Percentiles rank a stretch among this genome's conserved stretches.
Conservation (phyloP, 1,140 invertebrate genomes). For the Theocolax elegans region DNA sequence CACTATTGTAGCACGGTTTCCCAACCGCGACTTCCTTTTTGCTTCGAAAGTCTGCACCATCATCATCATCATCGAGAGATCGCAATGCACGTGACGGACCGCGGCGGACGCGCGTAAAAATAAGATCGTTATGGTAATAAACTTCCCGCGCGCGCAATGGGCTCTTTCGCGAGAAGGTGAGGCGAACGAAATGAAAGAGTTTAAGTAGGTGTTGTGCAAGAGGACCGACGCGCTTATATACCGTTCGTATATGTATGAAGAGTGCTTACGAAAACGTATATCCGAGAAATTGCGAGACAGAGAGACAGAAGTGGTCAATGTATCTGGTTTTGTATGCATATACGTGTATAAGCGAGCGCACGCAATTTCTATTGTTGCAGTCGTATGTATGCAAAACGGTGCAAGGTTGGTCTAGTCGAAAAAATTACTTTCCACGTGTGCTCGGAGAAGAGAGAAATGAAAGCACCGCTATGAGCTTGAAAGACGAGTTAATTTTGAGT, state of each 20-base stretch:
- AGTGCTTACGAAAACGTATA: constrained; percentile 57
- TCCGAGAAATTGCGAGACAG: no score
- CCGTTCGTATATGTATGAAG: background rate
- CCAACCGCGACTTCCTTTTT: background rate
- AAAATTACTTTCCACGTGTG: constrained; percentile 33
- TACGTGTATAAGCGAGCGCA: constrained; percentile 47
- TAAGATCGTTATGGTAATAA: constrained; percentile 37
- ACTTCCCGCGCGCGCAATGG: background rate
- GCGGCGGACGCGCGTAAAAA: constrained; percentile 6
- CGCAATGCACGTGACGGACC: no score
- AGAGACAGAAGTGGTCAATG: no score
- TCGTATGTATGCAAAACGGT: constrained; percentile 52
- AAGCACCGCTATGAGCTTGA: no score
- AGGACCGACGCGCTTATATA: no score
- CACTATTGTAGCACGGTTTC: no score
- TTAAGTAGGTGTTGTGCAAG: no score
- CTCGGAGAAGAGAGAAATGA: constrained; percentile 8
- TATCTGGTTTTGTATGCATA: no score
- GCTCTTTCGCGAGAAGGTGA: no score
- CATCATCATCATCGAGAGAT: constrained; percentile 20
- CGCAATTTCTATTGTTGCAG: constrained; percentile 42
- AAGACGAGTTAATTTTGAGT: no score
- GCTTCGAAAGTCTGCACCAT: background rate
- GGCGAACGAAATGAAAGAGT: no score
- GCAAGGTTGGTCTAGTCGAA: constrained; percentile 53